A percentile compares a stretch with the other conserved stretches of the same genome.
Evolutionary conservation across 2,888 invertebrate species (phyloP).

Genomic region (Eretmocerus hayati): DNA sequence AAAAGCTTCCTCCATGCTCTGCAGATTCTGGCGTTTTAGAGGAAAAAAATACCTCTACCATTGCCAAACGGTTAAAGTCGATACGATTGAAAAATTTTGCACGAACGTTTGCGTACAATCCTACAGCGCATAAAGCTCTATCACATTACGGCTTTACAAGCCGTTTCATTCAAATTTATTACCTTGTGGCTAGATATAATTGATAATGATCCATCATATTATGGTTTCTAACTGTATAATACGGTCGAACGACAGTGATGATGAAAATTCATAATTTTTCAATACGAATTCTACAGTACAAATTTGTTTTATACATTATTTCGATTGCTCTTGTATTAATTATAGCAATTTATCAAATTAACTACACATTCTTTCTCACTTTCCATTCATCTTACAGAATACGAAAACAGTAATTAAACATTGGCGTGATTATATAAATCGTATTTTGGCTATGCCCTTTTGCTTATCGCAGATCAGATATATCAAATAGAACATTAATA

Average conservation of each 20-base stretch:
- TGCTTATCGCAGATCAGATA: conserved; percentile 20
- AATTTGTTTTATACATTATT: conserved; percentile 22
- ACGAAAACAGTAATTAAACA: conserved; percentile 17
- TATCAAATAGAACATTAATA: conserved; percentile 18
- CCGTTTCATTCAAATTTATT: conserved; percentile 35
- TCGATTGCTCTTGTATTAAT: conserved; percentile 18
- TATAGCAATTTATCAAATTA: conserved; percentile 15
- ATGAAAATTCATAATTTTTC: conserved; percentile 24
- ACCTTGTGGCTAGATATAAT: conserved; percentile 16
- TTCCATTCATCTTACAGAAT: conserved; percentile 12
- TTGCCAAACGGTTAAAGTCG: too few species aligned
- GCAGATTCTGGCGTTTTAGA: conserved; percentile 1
- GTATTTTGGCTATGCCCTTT: conserved; percentile 23
- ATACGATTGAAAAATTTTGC: conserved; percentile 19
- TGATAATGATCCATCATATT: conserved; percentile 22
- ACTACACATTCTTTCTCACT: conserved; percentile 8
- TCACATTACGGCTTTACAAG: conserved; percentile 47
- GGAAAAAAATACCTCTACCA: too few species aligned
- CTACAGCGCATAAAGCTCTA: conserved; percentile 45
- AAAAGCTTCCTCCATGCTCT: conserved; percentile 5
- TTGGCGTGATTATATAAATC: conserved; percentile 16
- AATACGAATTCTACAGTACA: conserved; percentile 19
- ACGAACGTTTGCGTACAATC: conserved; percentile 24
- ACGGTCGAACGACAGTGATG: conserved; percentile 22
- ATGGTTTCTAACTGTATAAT: conserved; percentile 24